Base-by-base conservation (phyloP, 1,140 invertebrate genomes). In the Drosophila bocki region DNA sequence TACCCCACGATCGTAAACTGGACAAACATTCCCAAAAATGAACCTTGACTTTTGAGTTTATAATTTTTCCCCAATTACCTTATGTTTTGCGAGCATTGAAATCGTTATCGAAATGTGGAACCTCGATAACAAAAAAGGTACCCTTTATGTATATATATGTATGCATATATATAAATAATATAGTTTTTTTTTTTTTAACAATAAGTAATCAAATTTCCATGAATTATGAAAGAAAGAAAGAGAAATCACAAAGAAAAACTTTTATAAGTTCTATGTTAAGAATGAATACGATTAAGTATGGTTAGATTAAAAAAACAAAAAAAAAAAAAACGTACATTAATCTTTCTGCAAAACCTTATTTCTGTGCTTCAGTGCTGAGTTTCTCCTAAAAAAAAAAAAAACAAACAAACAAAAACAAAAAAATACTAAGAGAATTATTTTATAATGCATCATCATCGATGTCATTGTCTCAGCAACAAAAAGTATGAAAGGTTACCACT, bases 121-220 rank as follows among this genome's bases (percentile, higher is more conserved):
- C 11, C 19, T 44, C 62, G 51, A 37, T 64, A 44, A 64, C 41
- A 57, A 61, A 44, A 72, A 54, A 54, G 17, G 19, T 54, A 37
- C 51, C 71, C 77, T 80, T 77, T 84, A 70, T 78, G 47, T 67
- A 81, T 75, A 63, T 64, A 65, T 85, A 81, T 68, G 69, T 77
- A 82, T 75, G 59, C 53, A 77, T 67, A 62, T 78, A 79, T 82
- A 82, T 82, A 74, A 67, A 78, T 82, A 78, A 75, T 59, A 64
- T 64, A 78, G 80, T 86, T 83, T 83, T 87, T 82, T 70, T 68
- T 79, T 68, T 58, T 63, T 50, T 6, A 80, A 83, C 54, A 75
- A 71, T 87, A 87, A 87, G 84, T 87, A 87, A 87, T 87, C 80
- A 87, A 87, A 87, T 87, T 87, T 87, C 84, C 84, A 88, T 87